Evolutionary conservation across 1,140 invertebrate genomes (phyloP).

Genomic region (Pteromalus puparum): DNA sequence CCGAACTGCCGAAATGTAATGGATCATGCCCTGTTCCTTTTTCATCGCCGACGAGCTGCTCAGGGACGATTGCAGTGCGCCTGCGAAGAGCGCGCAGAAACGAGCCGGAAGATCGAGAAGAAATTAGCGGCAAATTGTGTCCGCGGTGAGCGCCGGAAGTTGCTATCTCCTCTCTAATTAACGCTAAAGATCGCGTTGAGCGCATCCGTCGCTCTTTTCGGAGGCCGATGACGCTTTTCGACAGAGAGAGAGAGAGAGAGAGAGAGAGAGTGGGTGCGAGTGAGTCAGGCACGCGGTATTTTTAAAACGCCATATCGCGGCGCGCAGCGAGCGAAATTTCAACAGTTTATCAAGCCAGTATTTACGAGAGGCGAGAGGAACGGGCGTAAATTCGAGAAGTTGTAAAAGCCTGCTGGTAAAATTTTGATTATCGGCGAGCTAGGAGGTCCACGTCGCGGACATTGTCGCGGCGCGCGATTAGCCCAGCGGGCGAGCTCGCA

Average conservation of each 20-base stretch:
- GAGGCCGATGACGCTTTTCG: no score
- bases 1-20: constrained; percentile 56
- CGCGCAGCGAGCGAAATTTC: not conserved
- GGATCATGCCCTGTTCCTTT: constrained; percentile 42
- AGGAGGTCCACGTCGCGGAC: constrained; percentile 3
- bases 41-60: not conserved
- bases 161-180: not conserved
- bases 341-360: constrained; percentile 8
- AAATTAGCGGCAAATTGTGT: not conserved
- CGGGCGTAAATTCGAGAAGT: constrained; percentile 7
- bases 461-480: constrained; percentile 7
- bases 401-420: constrained; percentile 16
- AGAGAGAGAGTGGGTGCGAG: no score
- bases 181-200: not conserved
- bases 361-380: not conserved
- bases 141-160: not conserved
- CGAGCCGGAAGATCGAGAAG: not conserved
- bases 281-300: not conserved
- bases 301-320: no score
- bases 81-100: not conserved
- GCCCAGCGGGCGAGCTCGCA: constrained; percentile 4
- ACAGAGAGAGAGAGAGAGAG: no score
- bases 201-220: no score
- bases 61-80: not conserved
- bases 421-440: constrained; percentile 8